A percentile compares a stretch with the other conserved stretches of the same genome.
phyloP scores from a whole-genome alignment of 1,140 invertebrate genomes.

The Pentalonia nigronervosa region DNA sequence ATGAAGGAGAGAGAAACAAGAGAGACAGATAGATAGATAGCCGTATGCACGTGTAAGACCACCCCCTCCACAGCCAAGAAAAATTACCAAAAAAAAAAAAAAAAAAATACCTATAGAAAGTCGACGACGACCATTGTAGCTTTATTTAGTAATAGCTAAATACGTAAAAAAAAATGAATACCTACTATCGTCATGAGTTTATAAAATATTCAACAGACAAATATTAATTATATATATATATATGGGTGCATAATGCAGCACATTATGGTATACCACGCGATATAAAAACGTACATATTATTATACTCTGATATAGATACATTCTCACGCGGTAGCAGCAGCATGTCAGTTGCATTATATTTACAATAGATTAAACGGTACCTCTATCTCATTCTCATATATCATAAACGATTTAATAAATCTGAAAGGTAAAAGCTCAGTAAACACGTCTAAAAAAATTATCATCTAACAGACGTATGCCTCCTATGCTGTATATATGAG shows the following conservation, averaged over 20 bases:
- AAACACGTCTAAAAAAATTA: background rate
- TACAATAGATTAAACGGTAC: background rate
- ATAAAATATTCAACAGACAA: background rate
- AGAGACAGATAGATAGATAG: background rate
- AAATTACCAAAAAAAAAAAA: background rate
- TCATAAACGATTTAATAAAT: background rate
- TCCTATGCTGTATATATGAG: too few species aligned
- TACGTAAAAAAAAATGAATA: background rate
- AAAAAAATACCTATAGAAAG: background rate
- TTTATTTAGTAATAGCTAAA: background rate
- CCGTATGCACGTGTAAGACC: background rate
- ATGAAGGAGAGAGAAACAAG: too few species aligned
- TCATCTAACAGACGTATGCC: too few species aligned
- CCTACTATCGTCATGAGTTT: background rate
- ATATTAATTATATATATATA: background rate
- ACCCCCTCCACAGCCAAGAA: background rate
- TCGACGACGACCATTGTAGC: background rate
- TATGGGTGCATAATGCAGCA: background rate
- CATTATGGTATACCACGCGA: background rate
- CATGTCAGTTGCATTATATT: background rate
- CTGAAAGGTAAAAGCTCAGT: background rate
- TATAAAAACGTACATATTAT: background rate
- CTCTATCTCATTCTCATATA: background rate
- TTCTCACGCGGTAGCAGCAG: background rate
- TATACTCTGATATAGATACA: background rate